phyloP scores from a whole-genome alignment of 92 coral and sea anemone species.

The Diadumene lineata region DNA sequence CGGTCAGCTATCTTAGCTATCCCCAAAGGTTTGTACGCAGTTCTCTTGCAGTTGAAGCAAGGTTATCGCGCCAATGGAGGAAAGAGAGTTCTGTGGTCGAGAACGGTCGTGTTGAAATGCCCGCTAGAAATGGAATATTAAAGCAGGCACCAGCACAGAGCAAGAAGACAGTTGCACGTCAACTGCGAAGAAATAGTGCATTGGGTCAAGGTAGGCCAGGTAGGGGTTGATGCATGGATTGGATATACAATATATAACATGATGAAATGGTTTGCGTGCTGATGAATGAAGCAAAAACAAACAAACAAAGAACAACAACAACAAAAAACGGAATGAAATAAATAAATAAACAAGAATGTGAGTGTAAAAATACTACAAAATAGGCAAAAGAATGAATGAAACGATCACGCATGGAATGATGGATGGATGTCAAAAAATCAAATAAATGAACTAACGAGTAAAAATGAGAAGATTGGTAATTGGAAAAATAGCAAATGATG shows the following conservation, averaged over 20 bases:
- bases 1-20: conserved; percentile 38
- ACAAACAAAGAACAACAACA: not conserved
- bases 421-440: not conserved
- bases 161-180: not conserved
- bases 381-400: not conserved
- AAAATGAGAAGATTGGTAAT: not conserved
- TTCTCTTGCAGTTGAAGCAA: conserved; percentile 44
- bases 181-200: no score
- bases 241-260: not conserved
- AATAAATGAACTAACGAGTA: not conserved
- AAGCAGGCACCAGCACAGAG: conserved; percentile 20
- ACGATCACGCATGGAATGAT: no score
- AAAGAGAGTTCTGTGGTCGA: conserved; percentile 29
- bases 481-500: not conserved
- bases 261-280: no score
- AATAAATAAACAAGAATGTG: not conserved
- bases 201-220: not conserved
- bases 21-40: conserved; percentile 46
- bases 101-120: conserved; percentile 1
- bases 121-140: conserved; percentile 38
- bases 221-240: not conserved
- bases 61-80: conserved; percentile 46
- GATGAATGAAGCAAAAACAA: no score
- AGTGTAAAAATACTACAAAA: not conserved
- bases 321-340: not conserved